Evolutionary conservation across 2,888 invertebrate genomes (phyloP).

Genomic region (Drosophila atripex): DNA sequence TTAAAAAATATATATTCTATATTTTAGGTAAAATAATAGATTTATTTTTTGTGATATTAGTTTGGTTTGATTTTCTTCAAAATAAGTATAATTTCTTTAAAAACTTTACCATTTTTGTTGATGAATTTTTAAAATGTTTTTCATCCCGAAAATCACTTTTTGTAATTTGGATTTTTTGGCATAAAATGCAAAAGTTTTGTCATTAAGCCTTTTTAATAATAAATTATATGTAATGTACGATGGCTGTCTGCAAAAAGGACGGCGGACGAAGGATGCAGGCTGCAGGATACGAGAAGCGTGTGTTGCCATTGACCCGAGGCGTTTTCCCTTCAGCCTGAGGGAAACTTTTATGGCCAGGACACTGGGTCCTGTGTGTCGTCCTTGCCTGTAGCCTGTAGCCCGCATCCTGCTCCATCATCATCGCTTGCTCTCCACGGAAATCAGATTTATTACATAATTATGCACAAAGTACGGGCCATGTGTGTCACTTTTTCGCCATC

Average conservation of each 20-base stretch:
- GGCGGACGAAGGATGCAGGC: neutral
- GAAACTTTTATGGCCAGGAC: slow-evolving; percentile 27
- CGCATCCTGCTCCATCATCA: slow-evolving; percentile 34
- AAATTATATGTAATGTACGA: slow-evolving; percentile 58
- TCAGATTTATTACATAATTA: slow-evolving; percentile 76
- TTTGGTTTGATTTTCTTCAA: neutral
- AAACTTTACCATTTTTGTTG: too few species aligned
- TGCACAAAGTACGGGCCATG: slow-evolving; percentile 59
- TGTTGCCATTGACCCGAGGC: slow-evolving; percentile 48
- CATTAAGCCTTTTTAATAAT: slow-evolving; percentile 77
- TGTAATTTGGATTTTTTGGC: slow-evolving; percentile 35
- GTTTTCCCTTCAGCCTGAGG: slow-evolving; percentile 3
- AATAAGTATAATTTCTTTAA: neutral
- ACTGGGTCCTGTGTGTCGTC: neutral
- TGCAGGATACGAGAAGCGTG: slow-evolving; percentile 1
- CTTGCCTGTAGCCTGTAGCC: neutral
- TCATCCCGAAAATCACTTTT: neutral
- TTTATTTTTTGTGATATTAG: too few species aligned
- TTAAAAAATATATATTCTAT: too few species aligned
- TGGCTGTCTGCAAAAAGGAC: neutral
- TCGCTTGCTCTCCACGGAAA: slow-evolving; percentile 56
- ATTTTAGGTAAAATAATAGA: too few species aligned
- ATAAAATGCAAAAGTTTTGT: slow-evolving; percentile 68
- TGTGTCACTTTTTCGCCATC: neutral
- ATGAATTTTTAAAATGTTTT: too few species aligned